Conservation (phyloP, 2,888 invertebrate genomes). For the Drosophila aldrichi region DNA sequence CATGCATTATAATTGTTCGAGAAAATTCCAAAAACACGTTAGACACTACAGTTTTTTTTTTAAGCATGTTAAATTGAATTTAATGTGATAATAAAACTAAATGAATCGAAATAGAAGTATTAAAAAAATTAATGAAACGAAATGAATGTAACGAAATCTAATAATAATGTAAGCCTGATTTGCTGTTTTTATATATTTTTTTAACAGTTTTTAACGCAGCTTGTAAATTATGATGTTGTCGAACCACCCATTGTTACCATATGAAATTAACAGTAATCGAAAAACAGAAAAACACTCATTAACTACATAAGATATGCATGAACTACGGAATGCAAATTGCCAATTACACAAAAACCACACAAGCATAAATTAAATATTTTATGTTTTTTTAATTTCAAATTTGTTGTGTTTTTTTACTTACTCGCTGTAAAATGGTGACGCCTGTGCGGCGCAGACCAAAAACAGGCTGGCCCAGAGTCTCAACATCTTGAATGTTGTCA, state of each 20-base stretch:
- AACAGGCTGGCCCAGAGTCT: constrained; percentile 66
- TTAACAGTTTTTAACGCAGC: too few species aligned
- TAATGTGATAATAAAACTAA: background rate
- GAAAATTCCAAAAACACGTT: background rate
- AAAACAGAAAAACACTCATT: constrained; percentile 1
- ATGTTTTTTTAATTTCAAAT: background rate
- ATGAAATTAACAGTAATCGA: background rate
- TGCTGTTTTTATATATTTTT: background rate
- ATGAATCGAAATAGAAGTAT: background rate
- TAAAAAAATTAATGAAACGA: background rate
- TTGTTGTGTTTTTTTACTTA: constrained; percentile 47
- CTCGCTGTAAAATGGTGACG: constrained; percentile 73
- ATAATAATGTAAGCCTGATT: background rate
- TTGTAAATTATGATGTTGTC: background rate
- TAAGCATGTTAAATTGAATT: background rate
- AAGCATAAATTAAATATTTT: constrained; percentile 18
- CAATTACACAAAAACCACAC: constrained; percentile 47
- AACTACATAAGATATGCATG: constrained; percentile 40
- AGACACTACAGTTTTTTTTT: background rate
- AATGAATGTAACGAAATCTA: background rate
- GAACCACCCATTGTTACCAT: background rate
- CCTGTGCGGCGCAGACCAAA: constrained; percentile 53
- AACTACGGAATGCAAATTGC: constrained; percentile 17
- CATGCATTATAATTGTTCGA: constrained; percentile 20
- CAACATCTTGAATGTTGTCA: constrained; percentile 52